A percentile compares a stretch with the other conserved stretches of the same genome.
Conservation (phyloP, 2,797 vertebrate species). For the Thamnophis elegans region DNA sequence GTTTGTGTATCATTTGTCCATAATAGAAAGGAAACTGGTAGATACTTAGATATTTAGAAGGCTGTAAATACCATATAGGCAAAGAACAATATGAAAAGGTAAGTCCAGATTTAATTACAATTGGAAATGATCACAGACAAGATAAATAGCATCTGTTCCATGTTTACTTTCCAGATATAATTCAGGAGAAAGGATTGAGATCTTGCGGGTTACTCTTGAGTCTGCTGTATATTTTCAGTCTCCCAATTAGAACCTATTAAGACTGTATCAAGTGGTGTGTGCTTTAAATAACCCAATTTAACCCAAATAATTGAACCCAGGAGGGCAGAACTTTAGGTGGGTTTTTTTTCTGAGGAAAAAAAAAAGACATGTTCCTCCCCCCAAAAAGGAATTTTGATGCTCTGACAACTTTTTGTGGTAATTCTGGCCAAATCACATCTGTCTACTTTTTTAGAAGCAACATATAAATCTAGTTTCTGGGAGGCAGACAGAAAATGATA, state of each 20-base stretch:
- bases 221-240: not conserved
- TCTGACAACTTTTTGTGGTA: not conserved
- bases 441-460: slow-evolving; percentile 37
- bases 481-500: slow-evolving; percentile 57
- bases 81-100: not conserved
- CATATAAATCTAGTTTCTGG: slow-evolving; percentile 39
- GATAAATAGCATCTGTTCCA: not conserved
- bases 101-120: not conserved
- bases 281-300: not conserved
- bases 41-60: not conserved
- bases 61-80: not conserved
- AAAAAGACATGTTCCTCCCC: no score
- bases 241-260: not conserved
- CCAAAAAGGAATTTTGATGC: not conserved
- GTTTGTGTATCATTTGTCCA: not conserved
- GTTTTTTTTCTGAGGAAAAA: not conserved
- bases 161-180: not conserved
- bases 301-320: not conserved
- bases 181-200: not conserved
- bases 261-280: not conserved
- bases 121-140: not conserved
- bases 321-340: not conserved
- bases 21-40: not conserved
- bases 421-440: not conserved
- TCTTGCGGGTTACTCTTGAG: not conserved